phyloP scores from a whole-genome alignment of 2,113 vertebrate species.

The Anguilla japonica region DNA sequence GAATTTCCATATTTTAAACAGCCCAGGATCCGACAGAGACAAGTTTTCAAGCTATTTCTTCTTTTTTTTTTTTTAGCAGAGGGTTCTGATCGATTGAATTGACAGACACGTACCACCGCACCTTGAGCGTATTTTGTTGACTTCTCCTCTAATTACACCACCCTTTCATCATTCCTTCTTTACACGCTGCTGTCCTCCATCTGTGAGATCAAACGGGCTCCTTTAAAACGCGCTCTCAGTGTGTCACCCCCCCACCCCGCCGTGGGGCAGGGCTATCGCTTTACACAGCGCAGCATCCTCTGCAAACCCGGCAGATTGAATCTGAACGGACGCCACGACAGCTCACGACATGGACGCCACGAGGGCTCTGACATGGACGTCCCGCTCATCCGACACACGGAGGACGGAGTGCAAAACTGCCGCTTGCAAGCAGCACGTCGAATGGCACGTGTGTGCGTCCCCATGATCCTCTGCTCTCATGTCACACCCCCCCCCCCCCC shows the following conservation, averaged over 20 bases:
- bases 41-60: conserved; percentile 1
- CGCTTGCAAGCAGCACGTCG: neutral
- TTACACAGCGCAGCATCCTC: neutral
- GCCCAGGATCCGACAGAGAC: neutral
- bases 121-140: neutral
- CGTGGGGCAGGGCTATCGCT: neutral
- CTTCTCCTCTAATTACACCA: neutral
- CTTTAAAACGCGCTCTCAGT: neutral
- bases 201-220: neutral
- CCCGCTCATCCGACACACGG: too few relatives aligned
- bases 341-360: neutral
- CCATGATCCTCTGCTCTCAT: neutral
- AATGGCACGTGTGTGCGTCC: neutral
- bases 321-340: neutral
- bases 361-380: too few relatives aligned
- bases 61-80: neutral
- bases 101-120: neutral
- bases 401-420: neutral
- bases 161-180: neutral
- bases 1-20: conserved; percentile 19
- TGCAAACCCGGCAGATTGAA: too few relatives aligned
- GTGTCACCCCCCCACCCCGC: neutral
- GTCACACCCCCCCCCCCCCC: conserved; percentile 23
- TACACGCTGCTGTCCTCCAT: neutral
- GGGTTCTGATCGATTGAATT: neutral